These are phyloP conservation scores for Nephila pilipes DNA, from an alignment of 1,140 invertebrate genomes.

Conservation along the genomic window DNA sequence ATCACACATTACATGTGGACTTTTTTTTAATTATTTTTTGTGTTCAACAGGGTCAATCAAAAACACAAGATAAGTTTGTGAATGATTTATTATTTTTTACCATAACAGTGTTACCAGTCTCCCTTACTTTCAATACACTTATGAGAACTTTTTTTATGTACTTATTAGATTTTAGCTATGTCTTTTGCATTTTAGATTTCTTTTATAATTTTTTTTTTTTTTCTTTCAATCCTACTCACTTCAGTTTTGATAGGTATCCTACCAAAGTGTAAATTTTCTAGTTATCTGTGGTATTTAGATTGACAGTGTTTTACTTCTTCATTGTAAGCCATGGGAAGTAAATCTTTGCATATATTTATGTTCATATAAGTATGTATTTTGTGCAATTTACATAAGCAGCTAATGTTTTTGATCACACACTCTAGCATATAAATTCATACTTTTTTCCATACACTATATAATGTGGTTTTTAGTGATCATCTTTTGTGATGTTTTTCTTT, in stretches of 20 bases:
- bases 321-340: neutral
- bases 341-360: slow-evolving; percentile 1
- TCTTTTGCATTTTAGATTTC: neutral
- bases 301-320: neutral
- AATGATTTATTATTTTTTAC: no score
- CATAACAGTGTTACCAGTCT: neutral
- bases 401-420: neutral
- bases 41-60: neutral
- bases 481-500: neutral
- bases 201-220: neutral
- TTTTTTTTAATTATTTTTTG: neutral
- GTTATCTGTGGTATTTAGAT: neutral
- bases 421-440: neutral
- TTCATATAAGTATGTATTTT: neutral
- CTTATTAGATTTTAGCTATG: slow-evolving; percentile 13
- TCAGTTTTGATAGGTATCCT: neutral
- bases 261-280: neutral
- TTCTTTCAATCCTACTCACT: neutral
- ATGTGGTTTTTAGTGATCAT: neutral
- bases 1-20: neutral
- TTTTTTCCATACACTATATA: neutral
- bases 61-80: no score
- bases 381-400: neutral
- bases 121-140: neutral
- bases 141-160: neutral